Conservation (phyloP, 2,113 vertebrate species). For the Zingel zingel region DNA sequence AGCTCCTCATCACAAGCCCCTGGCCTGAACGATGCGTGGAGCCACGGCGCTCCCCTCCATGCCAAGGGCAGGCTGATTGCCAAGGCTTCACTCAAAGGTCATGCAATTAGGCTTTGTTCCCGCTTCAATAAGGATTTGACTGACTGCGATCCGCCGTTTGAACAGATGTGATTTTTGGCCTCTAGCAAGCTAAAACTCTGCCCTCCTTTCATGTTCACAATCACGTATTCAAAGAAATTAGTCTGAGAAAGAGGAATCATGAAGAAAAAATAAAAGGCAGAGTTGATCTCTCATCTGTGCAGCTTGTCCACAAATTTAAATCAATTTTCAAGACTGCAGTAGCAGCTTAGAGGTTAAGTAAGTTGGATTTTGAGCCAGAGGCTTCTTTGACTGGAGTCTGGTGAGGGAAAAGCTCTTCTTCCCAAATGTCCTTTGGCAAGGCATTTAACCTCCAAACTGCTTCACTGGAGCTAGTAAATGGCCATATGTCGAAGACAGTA, state of each 20-base stretch:
- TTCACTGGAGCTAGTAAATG: conserved; percentile 14
- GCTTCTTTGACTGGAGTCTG: conserved; percentile 16
- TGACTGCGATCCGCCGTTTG: conserved; percentile 48
- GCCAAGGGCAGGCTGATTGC: conserved; percentile 78
- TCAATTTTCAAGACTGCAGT: conserved; percentile 15
- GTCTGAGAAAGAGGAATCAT: conserved; percentile 9
- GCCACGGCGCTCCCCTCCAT: conserved; percentile 54
- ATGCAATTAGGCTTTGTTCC: conserved; percentile 80
- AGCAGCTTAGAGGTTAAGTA: conserved; percentile 20
- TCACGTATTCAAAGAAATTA: conserved; percentile 36
- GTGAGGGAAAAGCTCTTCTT: conserved; percentile 12
- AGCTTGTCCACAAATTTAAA: conserved; percentile 25
- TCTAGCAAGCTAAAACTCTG: conserved; percentile 23
- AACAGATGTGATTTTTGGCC: conserved; percentile 77
- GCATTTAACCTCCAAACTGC: conserved; percentile 36
- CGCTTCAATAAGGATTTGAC: conserved; percentile 72
- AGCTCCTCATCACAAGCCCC: conserved; percentile 62
- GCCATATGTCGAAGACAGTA: not conserved
- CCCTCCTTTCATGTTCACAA: conserved; percentile 28
- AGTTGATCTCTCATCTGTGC: conserved; percentile 2
- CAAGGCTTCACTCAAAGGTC: conserved; percentile 75
- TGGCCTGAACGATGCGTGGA: conserved; percentile 65
- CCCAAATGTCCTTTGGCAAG: conserved; percentile 25
- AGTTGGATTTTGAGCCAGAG: conserved; percentile 12
- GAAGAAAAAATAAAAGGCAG: conserved; percentile 12